These are phyloP conservation scores for Glyptemys insculpta DNA, from an alignment of 2,797 vertebrate genomes.

Conservation along the genomic window DNA sequence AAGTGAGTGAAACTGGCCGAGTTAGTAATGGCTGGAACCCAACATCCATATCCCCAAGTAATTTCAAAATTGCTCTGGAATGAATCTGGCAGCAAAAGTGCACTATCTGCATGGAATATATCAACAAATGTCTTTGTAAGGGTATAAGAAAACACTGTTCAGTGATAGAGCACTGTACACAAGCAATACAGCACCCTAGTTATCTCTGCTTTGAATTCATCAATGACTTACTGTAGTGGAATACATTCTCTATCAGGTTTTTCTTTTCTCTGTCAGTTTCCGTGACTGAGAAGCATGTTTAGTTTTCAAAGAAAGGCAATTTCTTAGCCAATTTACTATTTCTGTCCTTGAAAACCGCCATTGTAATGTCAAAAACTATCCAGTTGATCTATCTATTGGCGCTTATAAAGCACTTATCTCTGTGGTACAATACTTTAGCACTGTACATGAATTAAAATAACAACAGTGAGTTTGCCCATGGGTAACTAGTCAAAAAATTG, in stretches of 20 bases:
- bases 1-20: background rate
- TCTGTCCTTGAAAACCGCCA: background rate
- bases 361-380: background rate
- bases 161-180: background rate
- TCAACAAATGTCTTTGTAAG: background rate
- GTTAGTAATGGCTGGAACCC: background rate
- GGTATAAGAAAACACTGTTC: background rate
- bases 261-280: background rate
- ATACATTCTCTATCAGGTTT: accelerated
- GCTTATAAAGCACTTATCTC: background rate
- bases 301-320: background rate
- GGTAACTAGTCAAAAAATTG: background rate
- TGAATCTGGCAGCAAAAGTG: background rate
- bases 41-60: background rate
- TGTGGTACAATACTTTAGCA: background rate
- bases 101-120: background rate
- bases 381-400: background rate
- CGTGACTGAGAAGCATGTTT: background rate
- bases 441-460: background rate
- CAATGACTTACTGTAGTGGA: accelerated
- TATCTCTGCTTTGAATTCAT: background rate
- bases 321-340: background rate
- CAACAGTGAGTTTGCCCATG: background rate
- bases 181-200: background rate
- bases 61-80: background rate